phyloP scores from a whole-genome alignment of 2,113 vertebrate genomes.

The Rhadina sibilatrix region DNA sequence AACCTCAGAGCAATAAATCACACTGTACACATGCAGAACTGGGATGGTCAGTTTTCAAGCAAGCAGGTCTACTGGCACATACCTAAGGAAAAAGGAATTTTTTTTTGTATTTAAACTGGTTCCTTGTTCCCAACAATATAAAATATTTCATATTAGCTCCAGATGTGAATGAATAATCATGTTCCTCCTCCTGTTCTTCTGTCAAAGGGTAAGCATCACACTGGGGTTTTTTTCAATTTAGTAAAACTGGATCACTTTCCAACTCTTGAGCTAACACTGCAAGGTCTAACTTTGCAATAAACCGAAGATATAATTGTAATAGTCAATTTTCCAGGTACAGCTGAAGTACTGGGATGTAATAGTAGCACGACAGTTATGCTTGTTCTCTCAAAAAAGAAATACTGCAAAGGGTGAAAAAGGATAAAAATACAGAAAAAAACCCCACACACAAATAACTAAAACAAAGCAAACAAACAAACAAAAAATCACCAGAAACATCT shows the following conservation, averaged over 20 bases:
- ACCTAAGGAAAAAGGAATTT: background rate
- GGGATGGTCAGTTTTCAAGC: background rate
- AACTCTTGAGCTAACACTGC: background rate
- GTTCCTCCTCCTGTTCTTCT: background rate
- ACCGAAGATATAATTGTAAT: background rate
- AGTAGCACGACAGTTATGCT: background rate
- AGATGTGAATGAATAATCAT: background rate
- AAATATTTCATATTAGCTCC: background rate
- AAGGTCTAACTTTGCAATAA: background rate
- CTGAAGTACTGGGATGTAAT: accelerated
- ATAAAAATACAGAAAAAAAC: background rate
- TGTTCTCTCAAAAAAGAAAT: background rate
- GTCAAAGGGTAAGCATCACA: background rate
- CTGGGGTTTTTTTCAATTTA: background rate
- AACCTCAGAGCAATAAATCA: background rate
- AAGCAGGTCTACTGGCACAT: background rate
- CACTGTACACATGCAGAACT: background rate
- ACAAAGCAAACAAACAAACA: background rate
- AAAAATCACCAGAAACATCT: background rate
- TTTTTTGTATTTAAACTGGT: background rate
- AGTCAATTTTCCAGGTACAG: background rate
- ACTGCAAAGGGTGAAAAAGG: background rate
- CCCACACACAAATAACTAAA: background rate
- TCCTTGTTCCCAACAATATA: background rate
- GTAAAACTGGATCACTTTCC: background rate